Evolutionary conservation across 2,113 vertebrate genomes (phyloP).

Genomic region (Rhinolophus ferrumequinum): DNA sequence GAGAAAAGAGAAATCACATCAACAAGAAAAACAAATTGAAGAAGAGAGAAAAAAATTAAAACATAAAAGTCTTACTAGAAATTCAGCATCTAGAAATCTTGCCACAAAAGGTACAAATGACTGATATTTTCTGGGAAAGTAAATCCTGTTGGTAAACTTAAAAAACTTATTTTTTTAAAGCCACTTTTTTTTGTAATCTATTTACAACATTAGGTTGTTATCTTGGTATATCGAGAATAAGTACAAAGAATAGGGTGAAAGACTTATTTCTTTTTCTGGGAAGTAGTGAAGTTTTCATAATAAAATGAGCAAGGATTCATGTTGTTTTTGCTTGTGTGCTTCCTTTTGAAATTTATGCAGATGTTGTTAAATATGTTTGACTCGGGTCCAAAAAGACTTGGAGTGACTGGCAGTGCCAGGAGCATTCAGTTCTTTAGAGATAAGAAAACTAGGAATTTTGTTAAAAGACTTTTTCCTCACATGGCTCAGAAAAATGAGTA

Average conservation of each 20-base stretch:
- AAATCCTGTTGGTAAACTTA: not conserved
- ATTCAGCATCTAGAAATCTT: constrained; percentile 42
- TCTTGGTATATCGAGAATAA: not conserved
- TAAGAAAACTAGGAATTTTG: not conserved
- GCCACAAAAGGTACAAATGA: constrained; percentile 76
- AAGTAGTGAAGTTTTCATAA: not conserved
- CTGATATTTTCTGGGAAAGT: not conserved
- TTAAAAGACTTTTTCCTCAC: not conserved
- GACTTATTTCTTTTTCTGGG: not conserved
- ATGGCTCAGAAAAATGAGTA: not conserved
- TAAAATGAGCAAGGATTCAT: not conserved
- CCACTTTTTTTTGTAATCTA: not conserved
- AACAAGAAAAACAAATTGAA: constrained; percentile 63
- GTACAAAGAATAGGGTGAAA: not conserved
- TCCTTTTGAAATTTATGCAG: not conserved
- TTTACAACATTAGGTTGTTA: not conserved
- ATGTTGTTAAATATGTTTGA: not conserved
- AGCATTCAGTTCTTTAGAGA: not conserved
- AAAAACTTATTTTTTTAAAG: too few relatives aligned
- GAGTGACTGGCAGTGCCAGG: not conserved
- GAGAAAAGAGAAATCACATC: constrained; percentile 6
- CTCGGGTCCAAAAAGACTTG: not conserved
- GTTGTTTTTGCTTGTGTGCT: not conserved
- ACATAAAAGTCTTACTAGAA: constrained; percentile 37
- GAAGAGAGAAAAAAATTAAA: constrained; percentile 65